Base-by-base conservation (phyloP, 35 echinoderm and acorn worm species). In the Ophioderma brevispina region DNA sequence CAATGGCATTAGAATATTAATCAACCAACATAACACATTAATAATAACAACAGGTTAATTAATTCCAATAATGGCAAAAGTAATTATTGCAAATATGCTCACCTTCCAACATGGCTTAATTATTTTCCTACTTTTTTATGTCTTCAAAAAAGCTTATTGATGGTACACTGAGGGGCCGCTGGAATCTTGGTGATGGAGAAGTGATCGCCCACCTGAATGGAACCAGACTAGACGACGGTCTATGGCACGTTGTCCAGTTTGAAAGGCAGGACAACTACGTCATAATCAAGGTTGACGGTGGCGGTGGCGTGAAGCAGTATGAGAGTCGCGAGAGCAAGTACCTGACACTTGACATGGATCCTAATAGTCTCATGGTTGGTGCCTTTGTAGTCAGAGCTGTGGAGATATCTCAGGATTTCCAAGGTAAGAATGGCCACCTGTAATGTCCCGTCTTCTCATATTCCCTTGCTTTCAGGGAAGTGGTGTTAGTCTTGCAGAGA, bases 181-280 rank as follows among this genome's bases (percentile, higher is more conserved):
- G 90, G 87, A 91, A 99, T 77, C 93, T 95, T 39, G 97, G 97
- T 18, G 97, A 99, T 81, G 85, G 64, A 5, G 87, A 76, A 42
- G 46, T 90, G 10, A 87, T 83, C 1, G 84, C 93, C 39, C 39
- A 41, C 33, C 84, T 99, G 28, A 39, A 90, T 39, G 80, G 89
- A 25, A 95, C 92, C 87, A 79, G 79, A 25, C 15, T 99, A 33
- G 78, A 94, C 55, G 90, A 99, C 38, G 97, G 97, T 52, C 80
- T 77, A 37, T 99, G 97, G 97, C 97, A 99, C 28, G 50, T 41
- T 32, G 84, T 99, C 31, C 76, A 76, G 32, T 91, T 95, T 64
- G 94, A 99, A 50, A 94, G 97, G 32, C 90, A 80, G 81, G 97
- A 94, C 64, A 93, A 92, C 91, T 85, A 91, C 38, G 80, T 99